A percentile compares a stretch with the other conserved stretches of the same genome.
Conservation (phyloP, 2,797 vertebrate genomes). For the Erethizon dorsatum region DNA sequence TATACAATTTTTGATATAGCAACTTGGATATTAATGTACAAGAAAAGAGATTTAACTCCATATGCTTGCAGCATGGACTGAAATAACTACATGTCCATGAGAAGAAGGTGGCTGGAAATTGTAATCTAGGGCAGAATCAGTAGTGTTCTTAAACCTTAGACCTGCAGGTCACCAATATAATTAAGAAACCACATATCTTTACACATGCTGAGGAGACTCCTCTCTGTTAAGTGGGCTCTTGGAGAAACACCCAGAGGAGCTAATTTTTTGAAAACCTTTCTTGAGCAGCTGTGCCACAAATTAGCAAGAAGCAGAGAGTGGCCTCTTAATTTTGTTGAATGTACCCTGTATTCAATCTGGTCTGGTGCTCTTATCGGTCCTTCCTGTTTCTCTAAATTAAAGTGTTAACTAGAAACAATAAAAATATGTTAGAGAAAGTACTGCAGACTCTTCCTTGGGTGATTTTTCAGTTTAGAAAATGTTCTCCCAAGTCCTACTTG, state of each 20-base stretch:
- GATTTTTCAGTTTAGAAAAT: constrained; percentile 51
- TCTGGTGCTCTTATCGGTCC: constrained; percentile 2
- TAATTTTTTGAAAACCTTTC: background rate
- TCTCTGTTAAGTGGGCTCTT: background rate
- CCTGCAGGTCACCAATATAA: background rate
- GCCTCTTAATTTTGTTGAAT: constrained; percentile 46
- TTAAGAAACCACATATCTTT: background rate
- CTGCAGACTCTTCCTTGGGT: constrained; percentile 16
- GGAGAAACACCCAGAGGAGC: background rate
- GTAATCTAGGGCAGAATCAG: background rate
- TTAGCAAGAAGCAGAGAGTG: constrained; percentile 61
- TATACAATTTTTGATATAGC: background rate
- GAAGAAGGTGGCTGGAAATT: background rate
- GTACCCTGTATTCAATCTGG: background rate
- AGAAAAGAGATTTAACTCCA: constrained; percentile 17
- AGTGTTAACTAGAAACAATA: constrained; percentile 38
- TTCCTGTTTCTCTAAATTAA: constrained; percentile 55
- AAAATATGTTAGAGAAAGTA: constrained; percentile 20
- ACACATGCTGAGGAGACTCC: background rate
- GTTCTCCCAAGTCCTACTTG: constrained; percentile 36
- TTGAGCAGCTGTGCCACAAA: constrained; percentile 37
- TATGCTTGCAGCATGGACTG: background rate
- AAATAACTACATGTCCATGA: background rate
- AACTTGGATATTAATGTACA: background rate
- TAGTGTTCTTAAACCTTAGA: background rate